Base-by-base conservation (phyloP, 2,797 vertebrate genomes). In the Coccyzus lansbergi region DNA sequence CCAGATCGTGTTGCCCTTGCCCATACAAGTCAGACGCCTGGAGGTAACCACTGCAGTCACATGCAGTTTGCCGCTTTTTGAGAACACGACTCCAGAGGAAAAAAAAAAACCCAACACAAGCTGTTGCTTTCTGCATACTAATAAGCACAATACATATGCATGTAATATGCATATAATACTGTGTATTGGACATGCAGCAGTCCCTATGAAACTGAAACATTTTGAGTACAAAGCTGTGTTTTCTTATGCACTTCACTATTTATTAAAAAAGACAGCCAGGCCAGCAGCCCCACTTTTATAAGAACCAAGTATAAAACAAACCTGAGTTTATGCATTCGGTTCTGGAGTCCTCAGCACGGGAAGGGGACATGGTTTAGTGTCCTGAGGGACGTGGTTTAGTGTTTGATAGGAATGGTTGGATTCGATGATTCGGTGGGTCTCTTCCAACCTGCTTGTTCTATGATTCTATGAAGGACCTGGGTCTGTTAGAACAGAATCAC, bases 1-100 rank as follows among this genome's bases (percentile, higher is more conserved):
- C 20, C 77, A 31, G 9, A 14, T 36, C 70, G 6, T 17, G 49
- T 49, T 75, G 74, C 53, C 72, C 46, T 60, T 48, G 16, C 75
- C 52, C 3, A 0, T 15, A 17, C 4, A 31, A 29, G 9, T 12
- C 0, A 0, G 15, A 33, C 19, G n/a, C 68, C 40, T 22, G 72
- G 40, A 85, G 83, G 64, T 42, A 8, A 67, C 44, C 7, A 0
- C 40, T 15, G 52, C 60, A 55, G 21, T 4, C 25, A 2, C 4
- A 12, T n/a, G 33, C 14, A 7, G 7, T 51, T 87, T 22, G 33
- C n/a, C 18, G 6, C 4, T 10, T 71, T 92, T 75, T 82, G 63
- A 59, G 86, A 93, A 34, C 16, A 33, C 0, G 4, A n/a, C 75
- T 59, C 51, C 9, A 44, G 46, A 86, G 89, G 38, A 22, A 72